Evolutionary conservation across 2,113 vertebrate genomes (phyloP).

Genomic region (Ascaphus truei): DNA sequence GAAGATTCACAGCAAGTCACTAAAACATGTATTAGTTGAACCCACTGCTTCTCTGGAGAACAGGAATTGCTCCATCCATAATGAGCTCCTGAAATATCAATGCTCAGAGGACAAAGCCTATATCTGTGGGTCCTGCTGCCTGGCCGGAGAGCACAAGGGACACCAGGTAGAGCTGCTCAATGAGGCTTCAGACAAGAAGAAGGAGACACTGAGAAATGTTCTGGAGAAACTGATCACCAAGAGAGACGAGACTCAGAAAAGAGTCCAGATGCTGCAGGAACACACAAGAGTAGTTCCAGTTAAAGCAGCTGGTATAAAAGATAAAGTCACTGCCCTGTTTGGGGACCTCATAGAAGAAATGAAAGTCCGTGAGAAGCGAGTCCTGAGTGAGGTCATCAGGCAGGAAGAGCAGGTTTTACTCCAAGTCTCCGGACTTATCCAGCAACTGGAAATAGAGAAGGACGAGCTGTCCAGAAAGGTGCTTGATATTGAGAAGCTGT

Average conservation of each 20-base stretch:
- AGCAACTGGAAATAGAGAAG: slow-evolving; percentile 12
- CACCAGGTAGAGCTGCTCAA: background rate
- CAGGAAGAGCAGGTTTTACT: slow-evolving; percentile 1
- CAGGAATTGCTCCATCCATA: slow-evolving; percentile 33
- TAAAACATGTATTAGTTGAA: background rate
- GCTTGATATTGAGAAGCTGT: slow-evolving; percentile 3
- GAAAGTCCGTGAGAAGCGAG: no score
- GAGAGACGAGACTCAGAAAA: no score
- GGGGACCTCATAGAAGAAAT: no score
- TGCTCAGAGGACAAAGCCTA: slow-evolving; percentile 39
- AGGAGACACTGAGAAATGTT: no score
- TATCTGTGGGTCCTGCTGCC: slow-evolving; percentile 43
- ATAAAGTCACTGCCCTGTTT: no score
- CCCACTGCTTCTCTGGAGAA: background rate
- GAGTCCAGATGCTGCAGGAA: no score
- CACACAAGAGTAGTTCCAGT: no score
- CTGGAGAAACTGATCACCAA: no score
- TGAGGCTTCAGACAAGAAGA: background rate
- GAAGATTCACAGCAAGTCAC: background rate
- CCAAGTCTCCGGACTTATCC: background rate
- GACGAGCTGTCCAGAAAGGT: slow-evolving; percentile 9
- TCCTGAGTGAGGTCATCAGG: background rate
- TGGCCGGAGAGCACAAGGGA: slow-evolving; percentile 38
- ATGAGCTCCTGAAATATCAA: slow-evolving; percentile 44
- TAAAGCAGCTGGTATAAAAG: no score